phyloP scores from a whole-genome alignment of 1,140 invertebrate species.

The Lordiphosa mommai region DNA sequence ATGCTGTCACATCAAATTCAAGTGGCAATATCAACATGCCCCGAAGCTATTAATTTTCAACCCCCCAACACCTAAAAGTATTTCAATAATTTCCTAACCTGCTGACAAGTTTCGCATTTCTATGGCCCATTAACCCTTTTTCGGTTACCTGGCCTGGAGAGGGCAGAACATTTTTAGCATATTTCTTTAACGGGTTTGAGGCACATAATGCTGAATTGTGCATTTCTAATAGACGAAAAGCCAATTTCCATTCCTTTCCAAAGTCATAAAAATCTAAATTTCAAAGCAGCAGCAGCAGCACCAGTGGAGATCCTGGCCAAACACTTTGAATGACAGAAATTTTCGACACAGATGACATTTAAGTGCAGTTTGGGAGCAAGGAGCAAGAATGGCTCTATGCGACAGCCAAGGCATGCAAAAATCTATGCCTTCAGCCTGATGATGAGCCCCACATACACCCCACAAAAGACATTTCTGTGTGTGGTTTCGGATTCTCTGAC shows the following conservation, averaged over 20 bases:
- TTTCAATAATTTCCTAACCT: conserved; percentile 63
- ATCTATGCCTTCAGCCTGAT: conserved; percentile 58
- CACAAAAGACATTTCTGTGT: conserved; percentile 13
- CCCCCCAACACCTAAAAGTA: conserved; percentile 51
- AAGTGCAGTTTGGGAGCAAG: conserved; percentile 57
- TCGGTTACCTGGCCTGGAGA: conserved; percentile 31
- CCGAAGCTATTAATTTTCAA: conserved; percentile 38
- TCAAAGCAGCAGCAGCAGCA: conserved; percentile 60
- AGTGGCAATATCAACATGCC: conserved; percentile 60
- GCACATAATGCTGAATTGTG: conserved; percentile 70
- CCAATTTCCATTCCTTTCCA: conserved; percentile 43
- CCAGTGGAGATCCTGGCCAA: conserved; percentile 33
- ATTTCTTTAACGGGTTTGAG: conserved; percentile 46
- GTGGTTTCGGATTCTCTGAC: conserved; percentile 27
- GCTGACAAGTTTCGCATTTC: conserved; percentile 74
- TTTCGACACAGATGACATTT: conserved; percentile 70
- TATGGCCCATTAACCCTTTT: conserved; percentile 70
- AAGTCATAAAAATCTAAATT: conserved; percentile 73
- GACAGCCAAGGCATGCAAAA: conserved; percentile 63
- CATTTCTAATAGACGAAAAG: conserved; percentile 69
- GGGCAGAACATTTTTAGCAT: conserved; percentile 48
- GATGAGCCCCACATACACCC: conserved; percentile 10
- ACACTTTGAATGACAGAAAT: conserved; percentile 68
- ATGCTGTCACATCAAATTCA: conserved; percentile 71
- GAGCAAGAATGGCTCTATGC: too few relatives aligned